A percentile compares a stretch with the other conserved stretches of the same genome.
Conservation (phyloP, 2,797 vertebrate species). For the Galago senegalensis region DNA sequence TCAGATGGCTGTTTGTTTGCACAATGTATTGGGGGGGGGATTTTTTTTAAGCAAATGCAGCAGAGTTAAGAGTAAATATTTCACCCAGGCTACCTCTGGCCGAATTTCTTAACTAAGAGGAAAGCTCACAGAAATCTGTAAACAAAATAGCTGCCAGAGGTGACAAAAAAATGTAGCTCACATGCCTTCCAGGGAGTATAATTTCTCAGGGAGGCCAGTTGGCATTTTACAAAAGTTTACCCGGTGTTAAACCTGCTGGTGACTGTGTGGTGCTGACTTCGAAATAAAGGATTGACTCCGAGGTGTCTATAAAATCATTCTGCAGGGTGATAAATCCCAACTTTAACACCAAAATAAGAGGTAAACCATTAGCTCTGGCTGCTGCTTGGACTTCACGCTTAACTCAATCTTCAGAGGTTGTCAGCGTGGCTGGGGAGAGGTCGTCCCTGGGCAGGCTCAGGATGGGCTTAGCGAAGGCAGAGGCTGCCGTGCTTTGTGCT, state of each 20-base stretch:
- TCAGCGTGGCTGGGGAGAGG: background rate
- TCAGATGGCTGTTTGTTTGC: background rate
- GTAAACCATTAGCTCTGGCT: conserved; percentile 2
- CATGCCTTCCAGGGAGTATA: background rate
- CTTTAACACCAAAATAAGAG: conserved; percentile 59
- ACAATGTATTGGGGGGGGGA: conserved; percentile 40
- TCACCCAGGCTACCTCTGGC: conserved; percentile 15
- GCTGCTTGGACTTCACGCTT: conserved; percentile 38
- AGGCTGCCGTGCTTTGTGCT: background rate
- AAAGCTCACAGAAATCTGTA: conserved; percentile 52
- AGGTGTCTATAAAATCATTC: conserved; percentile 46
- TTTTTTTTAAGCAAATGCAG: background rate
- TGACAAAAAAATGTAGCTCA: background rate
- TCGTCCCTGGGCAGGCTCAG: background rate
- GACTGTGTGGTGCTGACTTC: conserved; percentile 38
- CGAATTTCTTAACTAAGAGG: conserved; percentile 60
- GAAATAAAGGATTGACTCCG: conserved; percentile 69
- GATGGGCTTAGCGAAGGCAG: background rate
- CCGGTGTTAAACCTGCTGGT: conserved; percentile 51
- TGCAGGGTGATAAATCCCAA: conserved; percentile 63
- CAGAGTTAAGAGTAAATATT: background rate
- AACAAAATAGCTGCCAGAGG: conserved; percentile 31
- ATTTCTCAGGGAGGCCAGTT: conserved; percentile 22
- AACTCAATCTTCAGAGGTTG: conserved; percentile 57
- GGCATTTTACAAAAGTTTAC: conserved; percentile 47